A percentile compares a stretch with the other conserved stretches of the same genome.
Conservation (phyloP, 2,888 invertebrate genomes). For the Agrochola macilenta region DNA sequence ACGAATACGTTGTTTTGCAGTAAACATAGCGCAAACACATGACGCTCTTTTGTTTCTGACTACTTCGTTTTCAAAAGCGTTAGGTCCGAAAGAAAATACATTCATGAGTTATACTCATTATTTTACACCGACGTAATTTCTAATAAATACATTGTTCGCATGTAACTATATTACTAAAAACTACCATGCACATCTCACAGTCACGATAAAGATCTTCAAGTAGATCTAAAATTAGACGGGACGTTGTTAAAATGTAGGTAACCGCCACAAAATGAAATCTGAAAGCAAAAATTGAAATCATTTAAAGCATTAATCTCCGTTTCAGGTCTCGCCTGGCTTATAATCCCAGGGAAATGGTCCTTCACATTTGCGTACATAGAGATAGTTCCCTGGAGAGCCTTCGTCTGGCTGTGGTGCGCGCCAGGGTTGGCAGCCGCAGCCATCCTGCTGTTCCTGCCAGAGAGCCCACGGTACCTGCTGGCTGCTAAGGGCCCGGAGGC, state of each 20-base stretch:
- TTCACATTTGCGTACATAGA: slow-evolving; percentile 81
- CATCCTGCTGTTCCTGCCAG: slow-evolving; percentile 91
- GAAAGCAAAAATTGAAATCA: not conserved
- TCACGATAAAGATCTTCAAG: not conserved
- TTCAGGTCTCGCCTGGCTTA: slow-evolving; percentile 92
- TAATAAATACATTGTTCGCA: not conserved
- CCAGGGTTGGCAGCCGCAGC: slow-evolving; percentile 92
- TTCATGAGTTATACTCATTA: not conserved
- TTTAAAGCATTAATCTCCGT: slow-evolving; percentile 65
- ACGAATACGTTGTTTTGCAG: too few species aligned
- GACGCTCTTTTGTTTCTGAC: too few species aligned
- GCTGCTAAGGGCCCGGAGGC: slow-evolving; percentile 91
- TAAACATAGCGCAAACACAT: too few species aligned
- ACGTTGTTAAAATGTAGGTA: not conserved
- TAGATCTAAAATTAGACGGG: not conserved
- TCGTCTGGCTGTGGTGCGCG: slow-evolving; percentile 92
- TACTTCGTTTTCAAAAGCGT: not conserved
- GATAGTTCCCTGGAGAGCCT: slow-evolving; percentile 94
- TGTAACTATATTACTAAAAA: not conserved
- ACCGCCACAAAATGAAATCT: not conserved
- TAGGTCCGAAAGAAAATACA: not conserved
- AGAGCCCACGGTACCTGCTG: slow-evolving; percentile 94
- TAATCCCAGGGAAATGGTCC: slow-evolving; percentile 91
- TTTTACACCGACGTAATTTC: not conserved
- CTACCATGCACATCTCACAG: too few species aligned